Conservation (phyloP, 1,140 invertebrate species). For the Nebria ingens region DNA sequence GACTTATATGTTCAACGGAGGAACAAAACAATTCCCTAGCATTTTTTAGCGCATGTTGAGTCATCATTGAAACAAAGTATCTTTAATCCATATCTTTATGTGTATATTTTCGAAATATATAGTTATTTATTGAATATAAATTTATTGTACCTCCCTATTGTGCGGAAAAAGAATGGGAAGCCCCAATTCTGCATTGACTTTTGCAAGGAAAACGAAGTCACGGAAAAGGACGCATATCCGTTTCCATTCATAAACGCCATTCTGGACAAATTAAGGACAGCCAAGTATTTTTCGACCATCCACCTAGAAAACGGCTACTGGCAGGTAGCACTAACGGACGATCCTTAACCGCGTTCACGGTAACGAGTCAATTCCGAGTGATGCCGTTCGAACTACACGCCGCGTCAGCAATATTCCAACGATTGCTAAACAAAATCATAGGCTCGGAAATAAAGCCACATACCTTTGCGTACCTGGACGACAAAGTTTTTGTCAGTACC, state of each 20-base stretch:
- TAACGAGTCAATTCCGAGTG: not conserved
- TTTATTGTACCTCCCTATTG: no score
- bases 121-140: no score
- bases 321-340: not conserved
- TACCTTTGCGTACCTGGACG: conserved; percentile 24
- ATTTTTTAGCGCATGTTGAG: no score
- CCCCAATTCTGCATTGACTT: conserved; percentile 22
- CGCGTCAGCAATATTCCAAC: not conserved
- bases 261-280: conserved; percentile 20
- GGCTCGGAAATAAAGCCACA: conserved; percentile 15
- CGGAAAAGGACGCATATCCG: conserved; percentile 22
- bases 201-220: conserved; percentile 22
- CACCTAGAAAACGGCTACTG: conserved; percentile 25
- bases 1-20: no score
- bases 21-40: no score
- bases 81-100: no score
- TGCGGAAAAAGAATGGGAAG: conserved; percentile 11
- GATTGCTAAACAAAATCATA: conserved; percentile 13
- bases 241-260: conserved; percentile 11
- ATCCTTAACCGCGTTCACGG: not conserved
- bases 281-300: conserved; percentile 22
- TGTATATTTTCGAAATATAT: no score
- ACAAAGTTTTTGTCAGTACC: conserved; percentile 20
- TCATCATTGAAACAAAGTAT: no score
- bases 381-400: not conserved